These are phyloP conservation scores for Saimiri boliviensis DNA, from an alignment of 2,113 vertebrate genomes.

Conservation along the genomic window DNA sequence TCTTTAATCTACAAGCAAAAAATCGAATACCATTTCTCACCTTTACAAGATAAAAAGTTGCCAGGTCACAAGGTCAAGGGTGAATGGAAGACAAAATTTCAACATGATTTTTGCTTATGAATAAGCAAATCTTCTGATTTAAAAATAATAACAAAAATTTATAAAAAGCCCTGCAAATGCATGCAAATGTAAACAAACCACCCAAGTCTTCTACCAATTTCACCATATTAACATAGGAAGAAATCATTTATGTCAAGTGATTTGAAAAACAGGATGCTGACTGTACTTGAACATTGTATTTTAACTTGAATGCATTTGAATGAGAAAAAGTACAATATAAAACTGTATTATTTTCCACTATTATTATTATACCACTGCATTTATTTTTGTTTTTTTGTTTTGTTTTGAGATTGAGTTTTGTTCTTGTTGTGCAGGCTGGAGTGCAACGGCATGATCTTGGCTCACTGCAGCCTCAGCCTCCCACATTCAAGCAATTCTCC, in stretches of 20 bases:
- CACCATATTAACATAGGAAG: neutral
- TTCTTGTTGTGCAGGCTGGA: too few species aligned
- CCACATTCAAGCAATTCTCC: too few species aligned
- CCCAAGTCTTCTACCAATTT: neutral
- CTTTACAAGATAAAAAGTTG: fast-evolving
- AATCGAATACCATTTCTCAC: neutral
- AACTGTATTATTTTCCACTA: neutral
- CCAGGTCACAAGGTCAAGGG: neutral
- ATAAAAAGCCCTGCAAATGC: neutral
- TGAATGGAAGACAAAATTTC: neutral
- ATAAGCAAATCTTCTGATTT: neutral
- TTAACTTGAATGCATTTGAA: neutral
- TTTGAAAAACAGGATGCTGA: neutral
- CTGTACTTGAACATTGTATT: neutral
- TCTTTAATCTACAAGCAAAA: neutral
- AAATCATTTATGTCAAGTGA: neutral
- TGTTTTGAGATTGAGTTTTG: too few species aligned
- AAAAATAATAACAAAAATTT: neutral
- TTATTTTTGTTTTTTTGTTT: too few species aligned
- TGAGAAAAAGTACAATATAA: neutral
- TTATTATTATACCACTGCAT: too few species aligned
- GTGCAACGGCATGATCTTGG: neutral
- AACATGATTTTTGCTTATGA: neutral
- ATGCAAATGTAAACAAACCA: neutral
- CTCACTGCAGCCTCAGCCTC: too few species aligned